phyloP scores from a whole-genome alignment of 1,140 invertebrate species.

The Ectropis grisescens region DNA sequence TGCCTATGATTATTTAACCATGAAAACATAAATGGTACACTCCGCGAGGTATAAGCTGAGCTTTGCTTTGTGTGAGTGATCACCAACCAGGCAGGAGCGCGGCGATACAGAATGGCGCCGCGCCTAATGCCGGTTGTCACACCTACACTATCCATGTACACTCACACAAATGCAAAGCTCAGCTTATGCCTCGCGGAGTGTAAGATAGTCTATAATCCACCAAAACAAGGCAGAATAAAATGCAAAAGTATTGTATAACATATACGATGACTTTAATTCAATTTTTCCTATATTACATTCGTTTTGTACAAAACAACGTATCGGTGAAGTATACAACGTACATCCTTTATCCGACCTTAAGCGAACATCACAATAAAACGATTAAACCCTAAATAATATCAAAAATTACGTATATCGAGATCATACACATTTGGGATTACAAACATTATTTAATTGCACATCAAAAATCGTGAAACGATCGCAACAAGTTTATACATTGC shows the following conservation, averaged over 20 bases:
- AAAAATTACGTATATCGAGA: constrained; percentile 53
- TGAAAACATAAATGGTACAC: no score
- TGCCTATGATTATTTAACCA: no score
- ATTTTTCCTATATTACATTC: constrained; percentile 57
- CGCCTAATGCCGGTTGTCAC: no score
- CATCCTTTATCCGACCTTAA: constrained; percentile 35
- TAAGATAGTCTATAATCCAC: no score
- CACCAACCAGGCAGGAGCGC: no score
- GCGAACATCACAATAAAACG: constrained; percentile 19
- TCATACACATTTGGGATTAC: constrained; percentile 21
- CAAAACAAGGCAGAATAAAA: constrained; percentile 46
- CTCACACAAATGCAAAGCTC: no score
- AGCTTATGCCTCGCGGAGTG: no score
- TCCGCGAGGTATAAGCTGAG: no score
- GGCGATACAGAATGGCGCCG: no score
- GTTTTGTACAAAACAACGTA: constrained; percentile 61
- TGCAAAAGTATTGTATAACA: constrained; percentile 45
- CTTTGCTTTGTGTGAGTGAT: no score
- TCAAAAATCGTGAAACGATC: constrained; percentile 12
- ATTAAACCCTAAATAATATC: constrained; percentile 27
- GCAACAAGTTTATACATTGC: no score
- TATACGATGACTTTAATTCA: constrained; percentile 64
- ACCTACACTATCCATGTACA: no score
- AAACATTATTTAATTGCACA: constrained; percentile 2
- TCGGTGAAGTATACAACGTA: constrained; percentile 39